A percentile compares a stretch with the other conserved stretches of the same genome.
Conservation (phyloP, 2,113 vertebrate genomes). For the Pantherophis guttatus region DNA sequence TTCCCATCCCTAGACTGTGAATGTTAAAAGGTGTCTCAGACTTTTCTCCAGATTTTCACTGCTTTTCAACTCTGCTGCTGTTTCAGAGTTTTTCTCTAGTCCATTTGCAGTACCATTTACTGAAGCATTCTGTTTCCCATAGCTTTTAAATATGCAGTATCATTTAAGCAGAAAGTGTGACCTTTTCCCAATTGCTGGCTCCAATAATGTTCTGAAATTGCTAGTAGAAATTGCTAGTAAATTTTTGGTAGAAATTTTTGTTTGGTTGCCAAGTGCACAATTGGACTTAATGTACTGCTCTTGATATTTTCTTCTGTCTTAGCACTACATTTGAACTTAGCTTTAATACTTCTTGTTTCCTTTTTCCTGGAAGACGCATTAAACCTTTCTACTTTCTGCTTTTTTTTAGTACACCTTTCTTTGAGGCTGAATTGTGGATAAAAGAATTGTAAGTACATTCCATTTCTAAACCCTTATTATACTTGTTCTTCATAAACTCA, state of each 20-base stretch:
- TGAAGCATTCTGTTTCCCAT: background rate
- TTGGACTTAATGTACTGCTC: background rate
- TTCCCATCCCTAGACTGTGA: background rate
- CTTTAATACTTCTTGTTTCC: background rate
- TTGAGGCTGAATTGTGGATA: conserved; percentile 93
- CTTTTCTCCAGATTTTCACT: background rate
- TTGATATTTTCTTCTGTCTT: background rate
- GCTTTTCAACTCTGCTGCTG: background rate
- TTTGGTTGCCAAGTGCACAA: background rate
- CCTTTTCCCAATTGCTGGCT: background rate
- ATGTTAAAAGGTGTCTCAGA: background rate
- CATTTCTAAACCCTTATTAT: conserved; percentile 13
- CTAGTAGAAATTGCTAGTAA: background rate
- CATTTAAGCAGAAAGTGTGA: background rate
- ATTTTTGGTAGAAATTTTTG: background rate
- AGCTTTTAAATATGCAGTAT: background rate
- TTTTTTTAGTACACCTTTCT: conserved; percentile 76
- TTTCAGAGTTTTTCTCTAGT: background rate
- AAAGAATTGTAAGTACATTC: conserved; percentile 89
- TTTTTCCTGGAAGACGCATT: accelerated
- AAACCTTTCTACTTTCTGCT: background rate
- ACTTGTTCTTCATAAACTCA: background rate
- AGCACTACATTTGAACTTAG: background rate
- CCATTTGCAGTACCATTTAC: background rate
- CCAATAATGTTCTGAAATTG: background rate